phyloP scores from a whole-genome alignment of 2,888 invertebrate species.

The Lasioglossum zephyrum region DNA sequence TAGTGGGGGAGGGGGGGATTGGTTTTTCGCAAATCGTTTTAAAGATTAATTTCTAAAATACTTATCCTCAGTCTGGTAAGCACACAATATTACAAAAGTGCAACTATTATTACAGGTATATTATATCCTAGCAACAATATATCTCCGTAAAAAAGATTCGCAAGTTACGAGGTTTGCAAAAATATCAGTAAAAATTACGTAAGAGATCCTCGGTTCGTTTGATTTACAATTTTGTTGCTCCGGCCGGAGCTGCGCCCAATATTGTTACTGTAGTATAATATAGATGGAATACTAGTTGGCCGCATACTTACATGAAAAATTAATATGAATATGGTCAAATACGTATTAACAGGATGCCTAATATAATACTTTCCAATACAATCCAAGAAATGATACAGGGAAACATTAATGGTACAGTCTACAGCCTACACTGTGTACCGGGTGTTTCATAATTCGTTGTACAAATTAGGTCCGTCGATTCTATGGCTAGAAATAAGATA shows the following conservation, averaged over 20 bases:
- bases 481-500: too few relatives aligned
- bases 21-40: constrained; percentile 20
- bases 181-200: constrained; percentile 37
- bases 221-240: constrained; percentile 19
- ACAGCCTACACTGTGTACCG: constrained; percentile 26
- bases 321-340: constrained; percentile 16
- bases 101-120: constrained; percentile 45
- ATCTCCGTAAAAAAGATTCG: constrained; percentile 34
- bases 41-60: constrained; percentile 29
- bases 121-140: constrained; percentile 58
- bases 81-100: constrained; percentile 35
- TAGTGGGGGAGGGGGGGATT: constrained; percentile 22
- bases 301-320: constrained; percentile 31
- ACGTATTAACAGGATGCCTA: constrained; percentile 15
- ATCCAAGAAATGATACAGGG: constrained; percentile 9
- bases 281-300: constrained; percentile 9
- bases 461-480: too few relatives aligned
- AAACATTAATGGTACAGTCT: constrained; percentile 35
- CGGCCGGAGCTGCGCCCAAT: neutral
- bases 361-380: constrained; percentile 43
- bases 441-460: too few relatives aligned
- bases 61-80: constrained; percentile 34
- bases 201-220: constrained; percentile 6
- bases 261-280: constrained; percentile 25
- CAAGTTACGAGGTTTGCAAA: constrained; percentile 27